Percentiles rank a stretch among this genome's conserved stretches.
Evolutionary conservation across 2,888 invertebrate species (phyloP).

Genomic region (Serrognathus titanus): DNA sequence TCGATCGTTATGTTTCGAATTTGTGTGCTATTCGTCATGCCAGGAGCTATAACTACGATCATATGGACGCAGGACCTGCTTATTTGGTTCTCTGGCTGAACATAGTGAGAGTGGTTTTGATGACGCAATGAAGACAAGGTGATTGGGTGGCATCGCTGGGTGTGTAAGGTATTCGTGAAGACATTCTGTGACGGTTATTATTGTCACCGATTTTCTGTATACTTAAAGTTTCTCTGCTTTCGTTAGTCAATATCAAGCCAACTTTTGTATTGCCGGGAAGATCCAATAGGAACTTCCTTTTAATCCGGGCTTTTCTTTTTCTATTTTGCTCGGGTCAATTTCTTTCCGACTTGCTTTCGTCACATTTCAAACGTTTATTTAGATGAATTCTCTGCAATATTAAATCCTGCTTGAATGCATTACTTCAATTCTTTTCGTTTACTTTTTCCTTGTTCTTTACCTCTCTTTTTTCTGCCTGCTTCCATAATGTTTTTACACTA

Average conservation of each 20-base stretch:
- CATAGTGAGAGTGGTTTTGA: constrained; percentile 50
- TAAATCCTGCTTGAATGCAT: too few relatives aligned
- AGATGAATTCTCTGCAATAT: too few relatives aligned
- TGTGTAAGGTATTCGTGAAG: constrained; percentile 53
- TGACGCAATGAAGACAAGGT: constrained; percentile 52
- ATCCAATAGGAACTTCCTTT: constrained; percentile 56
- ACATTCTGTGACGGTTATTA: constrained; percentile 46
- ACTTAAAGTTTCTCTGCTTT: constrained; percentile 39
- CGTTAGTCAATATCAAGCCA: constrained; percentile 52
- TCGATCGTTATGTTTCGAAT: constrained; percentile 47
- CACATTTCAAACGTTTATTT: too few relatives aligned
- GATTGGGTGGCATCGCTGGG: constrained; percentile 51
- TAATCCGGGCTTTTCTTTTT: too few relatives aligned
- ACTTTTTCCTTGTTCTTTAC: too few relatives aligned
- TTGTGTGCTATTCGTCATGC: constrained; percentile 49
- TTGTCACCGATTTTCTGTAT: constrained; percentile 32
- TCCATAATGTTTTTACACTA: too few relatives aligned
- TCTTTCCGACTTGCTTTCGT: too few relatives aligned
- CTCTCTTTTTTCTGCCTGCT: too few relatives aligned
- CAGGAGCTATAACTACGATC: constrained; percentile 56
- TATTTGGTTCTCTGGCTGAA: constrained; percentile 46
- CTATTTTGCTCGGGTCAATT: too few relatives aligned
- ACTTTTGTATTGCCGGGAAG: constrained; percentile 54
- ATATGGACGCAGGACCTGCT: constrained; percentile 53
- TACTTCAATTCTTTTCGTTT: too few relatives aligned